Evolutionary conservation across 2,888 invertebrate genomes (phyloP).

Genomic region (Cetonia aurata): DNA sequence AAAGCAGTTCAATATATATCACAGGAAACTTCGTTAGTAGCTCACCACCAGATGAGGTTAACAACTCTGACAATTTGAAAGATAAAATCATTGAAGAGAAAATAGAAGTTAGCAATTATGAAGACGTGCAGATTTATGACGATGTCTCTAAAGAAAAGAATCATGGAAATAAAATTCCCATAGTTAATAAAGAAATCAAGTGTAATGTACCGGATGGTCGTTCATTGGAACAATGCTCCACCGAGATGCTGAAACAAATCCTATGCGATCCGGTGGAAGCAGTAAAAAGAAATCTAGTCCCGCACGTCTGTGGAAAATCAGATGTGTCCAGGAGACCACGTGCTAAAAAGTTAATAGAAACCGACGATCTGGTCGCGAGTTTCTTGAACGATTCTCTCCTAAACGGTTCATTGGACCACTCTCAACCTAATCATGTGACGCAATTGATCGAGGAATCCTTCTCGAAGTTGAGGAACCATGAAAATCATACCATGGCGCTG

Average conservation of each 20-base stretch:
- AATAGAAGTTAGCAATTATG: conserved; percentile 1
- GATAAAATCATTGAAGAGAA: not conserved
- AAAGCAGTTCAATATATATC: conserved; percentile 65
- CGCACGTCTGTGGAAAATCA: conserved; percentile 80
- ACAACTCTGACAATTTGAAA: not conserved
- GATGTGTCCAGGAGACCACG: conserved; percentile 66
- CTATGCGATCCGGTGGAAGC: conserved; percentile 79
- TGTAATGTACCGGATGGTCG: conserved; percentile 27
- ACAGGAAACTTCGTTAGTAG: conserved; percentile 59
- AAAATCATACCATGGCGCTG: conserved; percentile 56
- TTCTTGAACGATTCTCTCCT: conserved; percentile 76
- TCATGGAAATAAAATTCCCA: not conserved
- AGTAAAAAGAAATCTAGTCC: conserved; percentile 79
- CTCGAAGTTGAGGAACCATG: conserved; percentile 69
- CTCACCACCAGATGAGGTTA: conserved; percentile 15
- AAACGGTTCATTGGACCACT: conserved; percentile 68
- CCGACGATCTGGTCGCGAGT: conserved; percentile 67
- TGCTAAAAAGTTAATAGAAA: conserved; percentile 51
- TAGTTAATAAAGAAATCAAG: not conserved
- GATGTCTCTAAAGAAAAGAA: not conserved
- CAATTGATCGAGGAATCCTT: conserved; percentile 78
- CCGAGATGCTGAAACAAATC: conserved; percentile 39
- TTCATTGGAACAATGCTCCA: conserved; percentile 34
- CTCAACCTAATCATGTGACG: conserved; percentile 68
- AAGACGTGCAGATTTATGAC: conserved; percentile 14